Conservation (phyloP, 2,888 invertebrate species). For the Latrodectus hesperus region DNA sequence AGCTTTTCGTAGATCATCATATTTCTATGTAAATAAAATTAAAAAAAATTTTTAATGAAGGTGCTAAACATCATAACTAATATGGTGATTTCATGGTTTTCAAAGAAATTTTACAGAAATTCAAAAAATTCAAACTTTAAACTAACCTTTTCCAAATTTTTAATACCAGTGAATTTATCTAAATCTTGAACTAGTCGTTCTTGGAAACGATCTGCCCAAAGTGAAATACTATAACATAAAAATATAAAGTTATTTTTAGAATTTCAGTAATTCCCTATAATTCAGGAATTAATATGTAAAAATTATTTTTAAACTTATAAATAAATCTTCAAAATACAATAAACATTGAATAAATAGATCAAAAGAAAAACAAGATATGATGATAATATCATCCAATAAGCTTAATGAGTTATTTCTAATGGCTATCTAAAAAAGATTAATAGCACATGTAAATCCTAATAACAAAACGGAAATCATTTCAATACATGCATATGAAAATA, state of each 20-base stretch:
- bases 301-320: neutral
- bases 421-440: neutral
- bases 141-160: slow-evolving; percentile 63
- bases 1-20: slow-evolving; percentile 64
- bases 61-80: too few species aligned
- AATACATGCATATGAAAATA: slow-evolving; percentile 13
- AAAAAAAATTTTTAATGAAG: neutral
- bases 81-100: too few species aligned
- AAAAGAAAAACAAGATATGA: neutral
- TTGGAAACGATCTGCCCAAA: slow-evolving; percentile 59
- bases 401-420: too few species aligned
- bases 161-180: slow-evolving; percentile 64
- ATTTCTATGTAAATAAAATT: slow-evolving; percentile 24
- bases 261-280: neutral
- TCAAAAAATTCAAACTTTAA: neutral
- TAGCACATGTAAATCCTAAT: neutral
- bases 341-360: neutral
- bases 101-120: too few species aligned
- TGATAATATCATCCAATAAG: too few species aligned
- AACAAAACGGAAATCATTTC: neutral
- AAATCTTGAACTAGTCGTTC: slow-evolving; percentile 38
- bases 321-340: neutral
- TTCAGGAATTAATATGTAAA: too few species aligned
- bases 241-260: neutral
- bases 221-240: slow-evolving; percentile 20